Conservation (phyloP, 2,797 vertebrate genomes). For the Huso huso region DNA sequence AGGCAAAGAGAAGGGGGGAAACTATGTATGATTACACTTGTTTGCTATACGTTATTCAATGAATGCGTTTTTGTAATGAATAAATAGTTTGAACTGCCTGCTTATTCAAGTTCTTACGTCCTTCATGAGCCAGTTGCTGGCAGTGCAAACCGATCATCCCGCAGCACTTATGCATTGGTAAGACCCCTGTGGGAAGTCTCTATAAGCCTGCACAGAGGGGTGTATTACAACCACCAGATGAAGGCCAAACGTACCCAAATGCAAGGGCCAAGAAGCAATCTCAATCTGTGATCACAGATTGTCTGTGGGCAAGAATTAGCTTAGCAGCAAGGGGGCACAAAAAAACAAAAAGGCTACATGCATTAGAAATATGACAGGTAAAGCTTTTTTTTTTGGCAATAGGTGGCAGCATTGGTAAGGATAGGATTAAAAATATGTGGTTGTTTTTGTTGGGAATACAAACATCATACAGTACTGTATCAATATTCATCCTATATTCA, state of each 20-base stretch:
- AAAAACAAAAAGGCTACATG: not conserved
- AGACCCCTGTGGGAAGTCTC: not conserved
- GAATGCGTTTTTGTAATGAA: not conserved
- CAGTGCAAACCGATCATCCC: not conserved
- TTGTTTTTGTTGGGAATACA: not conserved
- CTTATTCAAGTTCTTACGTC: not conserved
- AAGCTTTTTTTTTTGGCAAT: no score
- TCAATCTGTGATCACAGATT: slow-evolving; percentile 2
- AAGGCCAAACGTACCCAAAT: not conserved
- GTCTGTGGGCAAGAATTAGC: not conserved
- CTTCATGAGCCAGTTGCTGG: not conserved
- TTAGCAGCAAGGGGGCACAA: not conserved
- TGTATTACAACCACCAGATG: not conserved
- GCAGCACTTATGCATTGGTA: not conserved
- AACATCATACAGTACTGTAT: no score
- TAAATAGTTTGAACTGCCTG: not conserved
- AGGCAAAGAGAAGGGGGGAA: no score
- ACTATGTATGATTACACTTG: not conserved
- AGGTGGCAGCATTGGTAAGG: no score
- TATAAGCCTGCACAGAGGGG: not conserved
- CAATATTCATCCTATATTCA: no score
- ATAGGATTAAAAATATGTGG: no score
- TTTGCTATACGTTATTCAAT: not conserved
- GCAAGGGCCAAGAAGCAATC: not conserved
- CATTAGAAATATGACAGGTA: no score